Percentiles rank a stretch among this genome's conserved stretches.
These are phyloP conservation scores for Opisthocomus hoazin DNA, from an alignment of 2,113 vertebrate genomes.

Conservation along the genomic window DNA sequence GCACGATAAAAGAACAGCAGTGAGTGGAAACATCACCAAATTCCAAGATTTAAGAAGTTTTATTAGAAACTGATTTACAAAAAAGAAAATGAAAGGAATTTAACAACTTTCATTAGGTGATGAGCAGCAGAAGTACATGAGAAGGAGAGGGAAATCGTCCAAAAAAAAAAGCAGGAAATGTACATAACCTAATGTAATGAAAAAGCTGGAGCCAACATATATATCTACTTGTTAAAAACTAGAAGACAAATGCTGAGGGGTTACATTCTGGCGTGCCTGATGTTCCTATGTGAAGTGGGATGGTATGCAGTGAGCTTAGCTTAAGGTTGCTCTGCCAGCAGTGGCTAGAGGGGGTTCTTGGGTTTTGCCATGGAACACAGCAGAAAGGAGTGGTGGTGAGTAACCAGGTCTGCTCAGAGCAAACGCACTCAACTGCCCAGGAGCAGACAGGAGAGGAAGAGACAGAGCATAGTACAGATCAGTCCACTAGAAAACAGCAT, in stretches of 20 bases:
- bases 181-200: not conserved
- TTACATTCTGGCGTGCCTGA: not conserved
- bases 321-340: not conserved
- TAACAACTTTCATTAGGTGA: not conserved
- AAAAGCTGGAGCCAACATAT: not conserved
- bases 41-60: not conserved
- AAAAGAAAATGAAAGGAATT: not conserved
- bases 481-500: not conserved
- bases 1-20: not conserved
- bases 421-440: not conserved
- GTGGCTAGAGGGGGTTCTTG: not conserved
- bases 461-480: not conserved
- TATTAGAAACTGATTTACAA: not conserved
- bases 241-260: not conserved
- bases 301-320: not conserved
- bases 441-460: rapidly evolving
- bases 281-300: not conserved
- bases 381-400: not conserved
- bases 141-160: not conserved
- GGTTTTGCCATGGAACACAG: not conserved
- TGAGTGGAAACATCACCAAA: not conserved
- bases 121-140: not conserved
- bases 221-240: not conserved
- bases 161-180: not conserved
- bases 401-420: not conserved